phyloP scores from a whole-genome alignment of 2,113 vertebrate genomes.

The Corythoichthys haematopterus region DNA sequence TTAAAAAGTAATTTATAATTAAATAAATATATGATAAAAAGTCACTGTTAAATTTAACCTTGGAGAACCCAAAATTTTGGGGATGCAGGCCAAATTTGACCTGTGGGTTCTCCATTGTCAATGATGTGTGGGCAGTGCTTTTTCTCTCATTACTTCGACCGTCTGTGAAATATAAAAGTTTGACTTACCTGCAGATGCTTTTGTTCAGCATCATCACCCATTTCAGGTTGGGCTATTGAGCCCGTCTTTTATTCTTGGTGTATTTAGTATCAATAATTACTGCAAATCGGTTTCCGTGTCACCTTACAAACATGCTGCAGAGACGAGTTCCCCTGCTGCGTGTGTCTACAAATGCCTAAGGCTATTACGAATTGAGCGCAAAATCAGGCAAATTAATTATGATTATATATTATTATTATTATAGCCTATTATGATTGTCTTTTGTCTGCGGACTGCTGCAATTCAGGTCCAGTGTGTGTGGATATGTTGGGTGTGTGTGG shows the following conservation, averaged over 20 bases:
- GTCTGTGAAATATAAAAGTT: slow-evolving; percentile 25
- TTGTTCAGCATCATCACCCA: slow-evolving; percentile 4
- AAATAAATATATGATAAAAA: too few relatives aligned
- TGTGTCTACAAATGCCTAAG: slow-evolving; percentile 35
- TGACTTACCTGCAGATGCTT: slow-evolving; percentile 9
- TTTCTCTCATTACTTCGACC: slow-evolving; percentile 23
- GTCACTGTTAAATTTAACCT: too few relatives aligned
- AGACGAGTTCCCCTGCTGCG: slow-evolving; percentile 47
- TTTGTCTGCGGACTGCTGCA: slow-evolving; percentile 21
- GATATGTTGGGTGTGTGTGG: slow-evolving; percentile 1
- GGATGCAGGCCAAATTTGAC: too few relatives aligned
- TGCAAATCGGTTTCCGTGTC: slow-evolving; percentile 32
- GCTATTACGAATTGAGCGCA: slow-evolving; percentile 34
- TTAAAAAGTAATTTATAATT: too few relatives aligned
- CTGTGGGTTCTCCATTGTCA: neutral
- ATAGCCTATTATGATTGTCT: slow-evolving; percentile 24
- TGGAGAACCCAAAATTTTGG: too few relatives aligned
- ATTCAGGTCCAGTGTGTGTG: slow-evolving; percentile 24
- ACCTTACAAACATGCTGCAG: slow-evolving; percentile 36
- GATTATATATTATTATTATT: too few relatives aligned
- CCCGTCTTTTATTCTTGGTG: slow-evolving; percentile 8
- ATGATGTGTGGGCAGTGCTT: slow-evolving; percentile 25
- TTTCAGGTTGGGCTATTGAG: slow-evolving; percentile 21
- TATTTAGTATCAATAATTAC: slow-evolving; percentile 45
- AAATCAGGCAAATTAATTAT: slow-evolving; percentile 50